Conservation (phyloP, 1,140 invertebrate genomes). For the Acyrthosiphon pisum region DNA sequence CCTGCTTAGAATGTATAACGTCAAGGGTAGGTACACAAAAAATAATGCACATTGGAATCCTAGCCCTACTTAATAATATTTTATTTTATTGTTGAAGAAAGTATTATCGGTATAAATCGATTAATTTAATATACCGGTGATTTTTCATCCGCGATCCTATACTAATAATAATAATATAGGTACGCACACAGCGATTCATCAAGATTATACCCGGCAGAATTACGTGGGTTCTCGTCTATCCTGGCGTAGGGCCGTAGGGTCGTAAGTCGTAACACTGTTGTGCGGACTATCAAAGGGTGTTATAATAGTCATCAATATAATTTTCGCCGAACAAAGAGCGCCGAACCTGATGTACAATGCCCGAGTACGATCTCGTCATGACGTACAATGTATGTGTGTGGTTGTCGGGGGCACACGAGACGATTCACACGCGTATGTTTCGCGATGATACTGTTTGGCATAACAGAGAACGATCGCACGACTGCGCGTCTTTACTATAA, state of each 20-base stretch:
- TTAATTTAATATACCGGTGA: not conserved
- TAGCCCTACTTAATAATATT: too few relatives aligned
- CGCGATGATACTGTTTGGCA: not conserved
- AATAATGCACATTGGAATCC: too few relatives aligned
- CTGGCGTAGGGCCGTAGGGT: too few relatives aligned
- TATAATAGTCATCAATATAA: not conserved
- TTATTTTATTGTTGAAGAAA: not conserved
- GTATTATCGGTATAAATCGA: not conserved
- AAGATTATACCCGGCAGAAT: not conserved
- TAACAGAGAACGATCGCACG: not conserved
- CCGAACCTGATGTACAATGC: not conserved
- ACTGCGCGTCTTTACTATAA: not conserved
- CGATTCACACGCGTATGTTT: not conserved
- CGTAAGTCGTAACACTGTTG: not conserved
- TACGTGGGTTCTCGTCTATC: not conserved
- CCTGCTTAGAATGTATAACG: too few relatives aligned
- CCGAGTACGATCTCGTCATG: too few relatives aligned
- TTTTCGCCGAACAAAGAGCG: not conserved
- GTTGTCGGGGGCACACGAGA: not conserved
- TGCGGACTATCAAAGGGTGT: not conserved
- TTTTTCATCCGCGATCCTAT: not conserved
- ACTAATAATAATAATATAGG: too few relatives aligned
- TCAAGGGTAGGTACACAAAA: too few relatives aligned
- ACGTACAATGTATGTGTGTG: not conserved
- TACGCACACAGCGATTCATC: too few relatives aligned